These are phyloP conservation scores for Thalassarche chlororhynchos DNA, from an alignment of 2,113 vertebrate genomes.

Conservation along the genomic window DNA sequence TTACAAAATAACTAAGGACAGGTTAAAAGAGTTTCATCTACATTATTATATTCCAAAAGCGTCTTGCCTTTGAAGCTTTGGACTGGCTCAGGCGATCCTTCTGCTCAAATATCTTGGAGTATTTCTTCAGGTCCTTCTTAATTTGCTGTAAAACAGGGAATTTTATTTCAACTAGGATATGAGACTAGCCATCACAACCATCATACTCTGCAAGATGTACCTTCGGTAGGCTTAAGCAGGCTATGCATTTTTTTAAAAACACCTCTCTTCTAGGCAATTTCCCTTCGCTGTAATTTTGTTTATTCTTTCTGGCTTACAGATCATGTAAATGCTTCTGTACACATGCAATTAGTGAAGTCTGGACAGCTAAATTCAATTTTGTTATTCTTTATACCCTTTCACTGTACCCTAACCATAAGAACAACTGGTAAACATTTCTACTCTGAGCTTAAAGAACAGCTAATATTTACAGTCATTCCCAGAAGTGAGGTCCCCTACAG, in stretches of 20 bases:
- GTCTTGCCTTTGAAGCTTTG: conserved; percentile 95
- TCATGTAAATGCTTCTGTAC: neutral
- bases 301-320: neutral
- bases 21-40: neutral
- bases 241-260: neutral
- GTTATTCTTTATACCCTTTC: neutral
- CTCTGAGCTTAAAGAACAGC: neutral
- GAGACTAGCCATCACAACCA: neutral
- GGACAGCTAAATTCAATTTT: neutral
- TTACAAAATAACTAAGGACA: neutral
- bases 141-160: conserved; percentile 82
- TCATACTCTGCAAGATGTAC: neutral
- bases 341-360: neutral
- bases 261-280: neutral
- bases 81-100: conserved; percentile 98
- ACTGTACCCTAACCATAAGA: neutral
- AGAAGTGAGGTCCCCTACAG: neutral
- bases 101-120: conserved; percentile 99
- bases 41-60: neutral
- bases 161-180: neutral
- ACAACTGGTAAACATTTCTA: neutral
- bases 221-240: neutral
- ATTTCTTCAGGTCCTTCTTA: conserved; percentile 98
- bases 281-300: neutral
- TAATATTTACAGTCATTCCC: neutral